Percentiles rank a stretch among this genome's conserved stretches.
phyloP scores from a whole-genome alignment of 1,140 invertebrate genomes.

The Penaeus indicus region DNA sequence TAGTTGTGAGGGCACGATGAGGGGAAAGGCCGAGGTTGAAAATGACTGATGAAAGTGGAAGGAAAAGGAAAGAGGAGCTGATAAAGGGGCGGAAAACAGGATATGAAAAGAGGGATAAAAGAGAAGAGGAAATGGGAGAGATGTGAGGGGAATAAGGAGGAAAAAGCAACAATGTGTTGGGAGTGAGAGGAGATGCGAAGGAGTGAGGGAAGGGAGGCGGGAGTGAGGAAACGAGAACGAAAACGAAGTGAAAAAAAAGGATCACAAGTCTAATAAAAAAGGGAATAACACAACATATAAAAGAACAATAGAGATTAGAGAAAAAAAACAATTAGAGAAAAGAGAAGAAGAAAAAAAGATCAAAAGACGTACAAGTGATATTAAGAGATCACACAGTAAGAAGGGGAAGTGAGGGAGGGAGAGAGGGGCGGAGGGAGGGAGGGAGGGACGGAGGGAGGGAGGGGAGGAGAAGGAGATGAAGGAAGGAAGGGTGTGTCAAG shows the following conservation, averaged over 20 bases:
- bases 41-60: not conserved
- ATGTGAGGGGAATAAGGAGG: not conserved
- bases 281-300: not conserved
- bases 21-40: no score
- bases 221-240: conserved; percentile 8
- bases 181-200: not conserved
- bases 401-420: conserved; percentile 17
- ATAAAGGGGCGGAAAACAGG: not conserved
- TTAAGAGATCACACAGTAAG: conserved; percentile 25
- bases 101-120: not conserved
- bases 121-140: not conserved
- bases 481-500: conserved; percentile 30
- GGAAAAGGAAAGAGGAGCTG: not conserved
- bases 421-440: conserved; percentile 34
- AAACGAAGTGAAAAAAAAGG: not conserved
- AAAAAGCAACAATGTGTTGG: not conserved
- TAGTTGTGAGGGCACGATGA: no score
- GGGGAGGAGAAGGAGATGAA: conserved; percentile 27
- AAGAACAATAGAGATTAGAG: not conserved
- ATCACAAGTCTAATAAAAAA: not conserved
- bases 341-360: conserved; percentile 6
- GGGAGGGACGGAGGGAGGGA: conserved; percentile 32
- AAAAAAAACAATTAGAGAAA: not conserved
- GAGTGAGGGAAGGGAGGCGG: not conserved
- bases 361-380: conserved; percentile 20